phyloP scores from a whole-genome alignment of 2,888 invertebrate species.

The Drosophila kuntzei region DNA sequence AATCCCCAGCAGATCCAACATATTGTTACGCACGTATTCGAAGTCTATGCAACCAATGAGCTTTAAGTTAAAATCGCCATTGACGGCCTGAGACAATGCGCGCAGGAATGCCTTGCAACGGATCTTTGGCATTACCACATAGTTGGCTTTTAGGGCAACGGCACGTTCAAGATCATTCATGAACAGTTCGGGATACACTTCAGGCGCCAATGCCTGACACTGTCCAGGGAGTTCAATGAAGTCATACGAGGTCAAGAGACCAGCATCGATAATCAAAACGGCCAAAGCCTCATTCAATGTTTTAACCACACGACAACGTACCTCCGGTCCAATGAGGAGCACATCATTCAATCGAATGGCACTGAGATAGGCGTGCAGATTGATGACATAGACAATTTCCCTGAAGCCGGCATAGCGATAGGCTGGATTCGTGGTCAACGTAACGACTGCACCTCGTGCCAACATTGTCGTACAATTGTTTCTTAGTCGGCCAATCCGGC shows the following conservation, averaged over 20 bases:
- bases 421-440: constrained; percentile 76
- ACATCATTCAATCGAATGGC: constrained; percentile 74
- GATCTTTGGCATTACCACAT: constrained; percentile 77
- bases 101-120: constrained; percentile 74
- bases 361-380: constrained; percentile 78
- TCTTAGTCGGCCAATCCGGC: constrained; percentile 82
- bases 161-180: constrained; percentile 74
- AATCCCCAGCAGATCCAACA: constrained; percentile 80
- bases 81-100: constrained; percentile 56
- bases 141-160: constrained; percentile 68
- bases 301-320: constrained; percentile 76
- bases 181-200: constrained; percentile 60
- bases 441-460: constrained; percentile 69
- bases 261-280: constrained; percentile 72
- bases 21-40: constrained; percentile 72
- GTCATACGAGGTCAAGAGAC: constrained; percentile 80
- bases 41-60: constrained; percentile 81
- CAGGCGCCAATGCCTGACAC: constrained; percentile 60
- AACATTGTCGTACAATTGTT: constrained; percentile 80
- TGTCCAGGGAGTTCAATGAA: constrained; percentile 81
- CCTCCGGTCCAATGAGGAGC: constrained; percentile 69
- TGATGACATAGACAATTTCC: constrained; percentile 81
- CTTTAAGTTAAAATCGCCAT: constrained; percentile 49
- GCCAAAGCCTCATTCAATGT: constrained; percentile 74
- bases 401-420: constrained; percentile 80